Conservation (phyloP, 1,140 invertebrate genomes). For the Coenobita brevimanus region DNA sequence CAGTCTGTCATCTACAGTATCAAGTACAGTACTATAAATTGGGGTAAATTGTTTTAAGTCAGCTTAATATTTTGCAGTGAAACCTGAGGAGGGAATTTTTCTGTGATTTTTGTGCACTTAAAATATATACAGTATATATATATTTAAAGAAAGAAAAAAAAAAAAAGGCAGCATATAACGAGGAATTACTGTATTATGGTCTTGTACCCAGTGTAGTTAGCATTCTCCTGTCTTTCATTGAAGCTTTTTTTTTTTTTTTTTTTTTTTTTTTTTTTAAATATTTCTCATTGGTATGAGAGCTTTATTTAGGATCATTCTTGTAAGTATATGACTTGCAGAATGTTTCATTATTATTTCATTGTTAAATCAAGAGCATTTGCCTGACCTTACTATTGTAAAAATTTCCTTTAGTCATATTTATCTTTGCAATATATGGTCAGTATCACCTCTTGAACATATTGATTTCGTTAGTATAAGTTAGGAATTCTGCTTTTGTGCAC, state of each 20-base stretch:
- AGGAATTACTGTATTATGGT: no score
- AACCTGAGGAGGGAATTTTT: no score
- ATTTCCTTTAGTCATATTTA: constrained; percentile 54
- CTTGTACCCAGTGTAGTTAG: constrained; percentile 40
- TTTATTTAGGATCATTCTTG: constrained; percentile 38
- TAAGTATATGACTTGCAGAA: neutral
- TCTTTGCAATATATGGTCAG: constrained; percentile 53
- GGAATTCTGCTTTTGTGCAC: constrained; percentile 40
- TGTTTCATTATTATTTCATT: constrained; percentile 4
- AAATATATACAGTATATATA: no score
- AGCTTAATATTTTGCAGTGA: no score
- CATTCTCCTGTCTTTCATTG: constrained; percentile 20
- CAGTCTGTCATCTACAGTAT: no score
- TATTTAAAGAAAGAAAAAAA: no score
- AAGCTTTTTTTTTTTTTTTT: neutral
- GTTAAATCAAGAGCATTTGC: constrained; percentile 28
- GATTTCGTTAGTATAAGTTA: constrained; percentile 23
- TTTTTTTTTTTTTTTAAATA: neutral
- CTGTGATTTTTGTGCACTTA: no score
- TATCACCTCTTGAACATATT: constrained; percentile 27
- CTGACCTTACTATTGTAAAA: constrained; percentile 31
- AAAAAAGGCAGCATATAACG: no score
- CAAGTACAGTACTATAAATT: no score
- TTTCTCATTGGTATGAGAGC: constrained; percentile 42
- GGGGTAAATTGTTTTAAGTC: no score